These are phyloP conservation scores for Sinotaia quadrata DNA, from an alignment of 2,888 invertebrate genomes.

Conservation along the genomic window DNA sequence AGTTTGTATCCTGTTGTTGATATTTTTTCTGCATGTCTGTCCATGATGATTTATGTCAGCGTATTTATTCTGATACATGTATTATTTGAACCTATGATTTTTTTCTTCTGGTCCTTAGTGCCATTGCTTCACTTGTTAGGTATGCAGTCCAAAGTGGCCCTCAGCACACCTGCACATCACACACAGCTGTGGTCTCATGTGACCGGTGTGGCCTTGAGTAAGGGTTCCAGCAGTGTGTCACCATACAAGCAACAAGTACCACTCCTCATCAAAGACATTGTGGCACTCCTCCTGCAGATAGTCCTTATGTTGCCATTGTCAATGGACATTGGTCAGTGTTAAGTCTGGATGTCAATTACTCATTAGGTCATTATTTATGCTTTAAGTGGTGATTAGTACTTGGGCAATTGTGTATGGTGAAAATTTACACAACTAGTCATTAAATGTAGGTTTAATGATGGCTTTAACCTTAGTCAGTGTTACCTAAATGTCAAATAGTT, in stretches of 20 bases:
- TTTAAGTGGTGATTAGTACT: no score
- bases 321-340: constrained; percentile 29
- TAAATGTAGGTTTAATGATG: no score
- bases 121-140: constrained; percentile 90
- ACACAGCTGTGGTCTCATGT: constrained; percentile 70
- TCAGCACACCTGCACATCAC: constrained; percentile 72
- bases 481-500: no score
- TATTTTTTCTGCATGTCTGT: no score
- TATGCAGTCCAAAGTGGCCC: constrained; percentile 84
- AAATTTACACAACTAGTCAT: no score
- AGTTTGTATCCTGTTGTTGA: no score
- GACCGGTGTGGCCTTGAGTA: constrained; percentile 62
- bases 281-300: constrained; percentile 88
- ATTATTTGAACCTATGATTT: background rate
- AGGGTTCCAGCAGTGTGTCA: constrained; percentile 50
- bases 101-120: constrained; percentile 76
- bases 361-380: background rate
- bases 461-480: no score
- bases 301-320: constrained; percentile 87
- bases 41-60: no score
- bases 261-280: constrained; percentile 87
- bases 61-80: no score
- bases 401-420: background rate
- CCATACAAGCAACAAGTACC: constrained; percentile 80
- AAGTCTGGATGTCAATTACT: background rate